Evolutionary conservation across 2,797 vertebrate genomes (phyloP).

Genomic region (Aldrovandia affinis): DNA sequence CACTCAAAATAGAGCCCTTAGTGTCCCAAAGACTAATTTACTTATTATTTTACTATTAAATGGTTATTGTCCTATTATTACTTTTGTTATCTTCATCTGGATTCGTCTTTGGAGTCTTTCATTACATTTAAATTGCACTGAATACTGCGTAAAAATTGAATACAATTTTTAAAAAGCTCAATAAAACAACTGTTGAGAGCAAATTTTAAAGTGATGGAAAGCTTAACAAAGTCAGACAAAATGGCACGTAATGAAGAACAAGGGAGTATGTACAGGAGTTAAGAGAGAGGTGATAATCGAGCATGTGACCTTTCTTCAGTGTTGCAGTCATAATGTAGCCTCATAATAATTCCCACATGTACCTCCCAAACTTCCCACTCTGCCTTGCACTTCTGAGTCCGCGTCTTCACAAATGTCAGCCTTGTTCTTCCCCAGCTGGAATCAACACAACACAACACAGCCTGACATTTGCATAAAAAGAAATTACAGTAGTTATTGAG

Average conservation of each 20-base stretch:
- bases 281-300: neutral
- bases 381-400: neutral
- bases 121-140: neutral
- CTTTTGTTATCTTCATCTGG: too few species aligned
- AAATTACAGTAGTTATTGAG: conserved; percentile 34
- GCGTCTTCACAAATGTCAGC: conserved; percentile 19
- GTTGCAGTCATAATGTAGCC: neutral
- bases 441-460: conserved; percentile 11
- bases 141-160: too few species aligned
- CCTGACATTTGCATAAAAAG: conserved; percentile 22
- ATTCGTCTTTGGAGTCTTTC: too few species aligned
- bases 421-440: conserved; percentile 27
- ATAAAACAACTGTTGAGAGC: neutral
- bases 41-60: too few species aligned
- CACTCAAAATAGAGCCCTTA: too few species aligned
- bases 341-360: conserved; percentile 3
- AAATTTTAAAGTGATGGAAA: too few species aligned
- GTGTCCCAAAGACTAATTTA: too few species aligned
- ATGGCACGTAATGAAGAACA: too few species aligned
- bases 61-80: too few species aligned
- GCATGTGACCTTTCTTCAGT: neutral
- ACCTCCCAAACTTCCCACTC: conserved; percentile 15
- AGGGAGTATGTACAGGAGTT: neutral
- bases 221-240: neutral
- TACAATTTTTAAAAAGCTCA: neutral